Evolutionary conservation across 1,140 invertebrate genomes (phyloP).

Genomic region (Caenorhabditis brenneri): DNA sequence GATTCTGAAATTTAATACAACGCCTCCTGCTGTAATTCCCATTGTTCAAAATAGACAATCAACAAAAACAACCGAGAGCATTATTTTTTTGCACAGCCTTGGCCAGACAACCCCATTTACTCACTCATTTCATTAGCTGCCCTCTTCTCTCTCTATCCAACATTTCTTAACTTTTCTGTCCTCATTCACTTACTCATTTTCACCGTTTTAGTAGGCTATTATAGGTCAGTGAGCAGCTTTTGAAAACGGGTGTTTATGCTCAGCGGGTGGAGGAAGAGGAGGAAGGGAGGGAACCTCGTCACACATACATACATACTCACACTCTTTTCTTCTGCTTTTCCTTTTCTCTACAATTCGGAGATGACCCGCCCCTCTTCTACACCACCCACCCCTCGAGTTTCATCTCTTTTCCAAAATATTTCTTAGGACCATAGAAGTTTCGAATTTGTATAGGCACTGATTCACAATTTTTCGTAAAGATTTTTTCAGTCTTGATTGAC

Average conservation of each 20-base stretch:
- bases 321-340: constrained; percentile 28
- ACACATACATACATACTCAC: constrained; percentile 39
- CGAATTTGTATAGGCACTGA: too few species aligned
- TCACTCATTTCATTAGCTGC: constrained; percentile 11
- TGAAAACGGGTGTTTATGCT: constrained; percentile 36
- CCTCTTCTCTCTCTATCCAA: neutral
- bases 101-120: neutral
- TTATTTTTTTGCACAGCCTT: too few species aligned
- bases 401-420: neutral
- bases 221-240: constrained; percentile 38
- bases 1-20: too few species aligned
- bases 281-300: constrained; percentile 27
- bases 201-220: constrained; percentile 28
- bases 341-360: constrained; percentile 39
- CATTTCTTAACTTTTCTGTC: neutral
- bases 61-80: too few species aligned
- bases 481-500: too few species aligned
- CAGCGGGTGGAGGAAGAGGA: neutral
- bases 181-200: neutral
- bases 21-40: too few species aligned
- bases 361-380: constrained; percentile 5
- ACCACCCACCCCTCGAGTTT: neutral
- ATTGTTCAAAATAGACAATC: too few species aligned
- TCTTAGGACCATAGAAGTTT: too few species aligned
- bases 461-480: too few species aligned